Base-by-base conservation (phyloP, 2,797 vertebrate species). In the Thamnophis elegans region DNA sequence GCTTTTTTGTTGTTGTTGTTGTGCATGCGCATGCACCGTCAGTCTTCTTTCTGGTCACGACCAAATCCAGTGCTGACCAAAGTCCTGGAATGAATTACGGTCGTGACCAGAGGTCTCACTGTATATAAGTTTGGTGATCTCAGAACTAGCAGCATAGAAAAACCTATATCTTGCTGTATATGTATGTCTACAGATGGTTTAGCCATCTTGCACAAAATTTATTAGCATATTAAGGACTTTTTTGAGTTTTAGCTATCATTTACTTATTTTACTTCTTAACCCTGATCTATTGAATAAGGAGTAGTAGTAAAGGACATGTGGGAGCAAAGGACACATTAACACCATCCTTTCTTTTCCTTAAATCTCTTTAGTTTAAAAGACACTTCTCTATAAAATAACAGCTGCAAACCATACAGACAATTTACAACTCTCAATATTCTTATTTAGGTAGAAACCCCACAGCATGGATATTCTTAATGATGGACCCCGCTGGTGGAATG, bases 391-490 rank as follows among this genome's bases (percentile, higher is more conserved):
- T 18, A 58, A 94, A 92, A 10, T 92, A 62, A 88, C 92, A 90
- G 92, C 94, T 95, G 94, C 95, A 96, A 95, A 92, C 87, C 65
- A 59, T 89, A 94, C 47, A 93, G 96, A 94, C 94, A 92, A 92
- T 95, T 95, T 93, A 92, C 94, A 93, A 94, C 91, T 91, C 96
- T 95, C 95, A 2, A 28, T 93, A 95, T 94, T 95, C 28, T 0
- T 85, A 89, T 95, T 94, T 96, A 92, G 42, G 1, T 94, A 2
- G 91, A 94, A 95, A 73, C 95, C 95, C 95, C 96, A 95, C 68
- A 82, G 94, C 90, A 92, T 25, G 90, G 96, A 96, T 94, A 96
- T 94, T 62, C 95, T 96, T 93, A 93, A 92, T 13, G 95, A 92
- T 54, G 12, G 95, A 94, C 94, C 94, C 95, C 0, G 22, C 59